Evolutionary conservation across 2,888 invertebrate species (phyloP), one percentile per base, ranked within the genome.

Genomic region (Chironomus riparius): DNA sequence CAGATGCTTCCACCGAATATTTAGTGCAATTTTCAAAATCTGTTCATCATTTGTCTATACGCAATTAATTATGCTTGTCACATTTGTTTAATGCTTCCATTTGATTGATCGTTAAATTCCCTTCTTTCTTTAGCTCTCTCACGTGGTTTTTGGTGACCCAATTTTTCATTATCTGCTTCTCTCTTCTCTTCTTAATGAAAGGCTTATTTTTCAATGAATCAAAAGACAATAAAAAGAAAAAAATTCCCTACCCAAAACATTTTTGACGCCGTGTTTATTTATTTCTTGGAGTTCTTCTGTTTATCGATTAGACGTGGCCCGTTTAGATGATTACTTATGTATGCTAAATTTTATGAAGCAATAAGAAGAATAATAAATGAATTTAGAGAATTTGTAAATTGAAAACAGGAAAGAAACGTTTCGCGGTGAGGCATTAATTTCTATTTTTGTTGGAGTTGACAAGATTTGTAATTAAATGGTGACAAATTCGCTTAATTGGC

Each of bases 1-100:
- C 56, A 56, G 56, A 56, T 56, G 56, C 18, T 15, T 2, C 3
- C 15, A 18, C 10, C 6, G 18, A 56, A 56, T 56, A 56, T 56
- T 22, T 70, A 15, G 70, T 56, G 70, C 70, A 70, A 18, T 70
- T 70, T 70, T 56, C 15, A 21, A 12, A 24, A 47, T 48, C 12
- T 38, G 38, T 38, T 68, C 68, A 68, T 68, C 68, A 13, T 24
- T 47, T 68, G 68, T 24, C 68, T 2, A n/a, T 48, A 22, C 21
- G 47, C 24, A 62, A 72, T 62, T 62, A 72, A 72, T 72, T 38
- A 72, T 72, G 72, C 72, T 72, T 72, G 72, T 72, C 72, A 72
- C 72, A 72, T 72, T 65, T 72, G 61, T 61, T 47, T 62, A 62
- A 50, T 50, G 72, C 72, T 61, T 1, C 22, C 71, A 47, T 70